These are phyloP conservation scores for Myotis vivesi DNA, from an alignment of 2,797 vertebrate genomes.

Conservation along the genomic window DNA sequence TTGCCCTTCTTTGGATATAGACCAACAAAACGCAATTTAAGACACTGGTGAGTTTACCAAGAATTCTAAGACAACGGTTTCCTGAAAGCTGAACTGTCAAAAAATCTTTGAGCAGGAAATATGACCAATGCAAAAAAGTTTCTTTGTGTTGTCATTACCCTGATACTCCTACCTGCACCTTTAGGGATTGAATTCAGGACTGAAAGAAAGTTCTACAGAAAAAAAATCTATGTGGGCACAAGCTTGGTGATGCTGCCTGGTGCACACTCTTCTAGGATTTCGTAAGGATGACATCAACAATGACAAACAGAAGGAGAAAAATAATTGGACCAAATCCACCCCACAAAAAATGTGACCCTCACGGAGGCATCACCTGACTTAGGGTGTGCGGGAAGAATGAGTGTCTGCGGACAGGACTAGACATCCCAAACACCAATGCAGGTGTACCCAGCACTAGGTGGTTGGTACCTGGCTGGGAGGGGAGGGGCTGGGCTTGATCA, in stretches of 20 bases:
- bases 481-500: not conserved
- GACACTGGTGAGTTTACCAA: not conserved
- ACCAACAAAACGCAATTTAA: constrained; percentile 42
- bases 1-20: not conserved
- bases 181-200: not conserved
- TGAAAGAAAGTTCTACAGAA: not conserved
- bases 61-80: not conserved
- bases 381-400: not conserved
- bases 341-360: not conserved
- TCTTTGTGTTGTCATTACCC: not conserved
- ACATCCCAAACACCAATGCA: not conserved
- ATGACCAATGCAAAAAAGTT: not conserved
- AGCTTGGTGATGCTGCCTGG: not conserved
- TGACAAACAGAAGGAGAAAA: not conserved
- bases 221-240: not conserved
- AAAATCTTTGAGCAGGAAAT: not conserved
- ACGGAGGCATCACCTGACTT: not conserved
- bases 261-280: not conserved
- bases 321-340: not conserved
- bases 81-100: not conserved
- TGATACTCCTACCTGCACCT: not conserved
- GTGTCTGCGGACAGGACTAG: not conserved
- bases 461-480: not conserved
- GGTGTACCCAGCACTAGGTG: not conserved
- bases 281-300: not conserved